Evolutionary conservation across 2,888 invertebrate species (phyloP).

Genomic region (Quadroppia sp.): DNA sequence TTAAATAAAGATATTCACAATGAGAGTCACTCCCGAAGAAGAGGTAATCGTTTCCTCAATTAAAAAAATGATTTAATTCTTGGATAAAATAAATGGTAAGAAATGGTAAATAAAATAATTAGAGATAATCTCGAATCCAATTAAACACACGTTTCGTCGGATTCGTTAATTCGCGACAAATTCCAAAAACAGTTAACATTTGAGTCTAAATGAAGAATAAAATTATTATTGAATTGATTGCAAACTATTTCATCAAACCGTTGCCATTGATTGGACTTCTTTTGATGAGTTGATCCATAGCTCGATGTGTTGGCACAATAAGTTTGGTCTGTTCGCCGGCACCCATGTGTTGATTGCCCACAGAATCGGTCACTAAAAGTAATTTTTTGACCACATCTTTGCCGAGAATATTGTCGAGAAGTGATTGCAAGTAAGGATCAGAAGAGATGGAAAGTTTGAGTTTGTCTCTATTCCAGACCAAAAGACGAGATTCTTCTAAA

Average conservation of each 20-base stretch:
- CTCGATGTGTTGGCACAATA: constrained; percentile 39
- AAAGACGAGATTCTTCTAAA: constrained; percentile 75
- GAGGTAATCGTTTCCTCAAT: neutral
- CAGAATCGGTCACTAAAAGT: constrained; percentile 64
- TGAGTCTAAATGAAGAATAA: constrained; percentile 25
- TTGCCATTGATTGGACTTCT: constrained; percentile 41
- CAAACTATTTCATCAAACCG: neutral
- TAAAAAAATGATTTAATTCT: neutral
- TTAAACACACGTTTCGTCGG: constrained; percentile 37
- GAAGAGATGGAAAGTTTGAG: constrained; percentile 76
- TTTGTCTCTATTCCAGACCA: constrained; percentile 81
- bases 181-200: constrained; percentile 42
- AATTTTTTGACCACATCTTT: constrained; percentile 79
- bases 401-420: constrained; percentile 79
- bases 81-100: neutral
- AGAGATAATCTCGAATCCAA: neutral
- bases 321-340: constrained; percentile 34
- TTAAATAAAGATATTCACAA: too few species aligned
- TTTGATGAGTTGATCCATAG: constrained; percentile 43
- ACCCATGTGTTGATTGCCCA: constrained; percentile 45
- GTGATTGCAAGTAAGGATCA: constrained; percentile 70
- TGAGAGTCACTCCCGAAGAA: too few species aligned
- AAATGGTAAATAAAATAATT: neutral
- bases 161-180: constrained; percentile 39
- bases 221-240: neutral